phyloP scores from a whole-genome alignment of 2,113 vertebrate species.

The Junco hyemalis region DNA sequence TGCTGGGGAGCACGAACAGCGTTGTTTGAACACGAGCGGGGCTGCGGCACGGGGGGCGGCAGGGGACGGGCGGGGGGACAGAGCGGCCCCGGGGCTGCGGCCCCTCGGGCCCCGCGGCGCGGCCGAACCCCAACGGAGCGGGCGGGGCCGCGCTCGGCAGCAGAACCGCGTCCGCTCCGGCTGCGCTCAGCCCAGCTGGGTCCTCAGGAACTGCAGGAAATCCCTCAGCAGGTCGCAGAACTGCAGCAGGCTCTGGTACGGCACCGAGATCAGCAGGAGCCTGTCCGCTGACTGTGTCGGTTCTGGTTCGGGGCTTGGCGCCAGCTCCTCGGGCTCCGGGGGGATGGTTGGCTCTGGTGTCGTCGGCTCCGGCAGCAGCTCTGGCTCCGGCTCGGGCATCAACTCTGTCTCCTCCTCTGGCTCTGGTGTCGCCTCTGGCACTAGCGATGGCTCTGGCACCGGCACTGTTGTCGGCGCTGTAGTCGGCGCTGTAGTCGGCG shows the following conservation, averaged over 20 bases:
- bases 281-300: not conserved
- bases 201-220: not conserved
- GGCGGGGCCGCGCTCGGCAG: not conserved
- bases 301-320: not conserved
- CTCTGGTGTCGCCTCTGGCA: too few relatives aligned
- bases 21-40: not conserved
- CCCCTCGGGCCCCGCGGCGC: not conserved
- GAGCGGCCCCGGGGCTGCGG: not conserved
- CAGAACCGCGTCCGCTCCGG: accelerated
- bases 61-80: not conserved
- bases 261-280: not conserved
- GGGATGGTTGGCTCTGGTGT: too few relatives aligned
- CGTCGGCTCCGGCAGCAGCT: too few relatives aligned
- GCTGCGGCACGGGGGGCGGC: not conserved
- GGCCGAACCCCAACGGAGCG: not conserved
- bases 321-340: accelerated
- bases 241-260: not conserved
- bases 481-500: too few relatives aligned
- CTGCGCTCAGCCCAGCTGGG: not conserved
- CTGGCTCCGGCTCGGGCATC: not conserved
- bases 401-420: not conserved
- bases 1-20: not conserved
- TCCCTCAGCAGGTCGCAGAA: not conserved
- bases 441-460: too few relatives aligned
- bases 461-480: not conserved